Base-by-base conservation (phyloP, 2,888 invertebrate species). In the Zaprionus lineosus region DNA sequence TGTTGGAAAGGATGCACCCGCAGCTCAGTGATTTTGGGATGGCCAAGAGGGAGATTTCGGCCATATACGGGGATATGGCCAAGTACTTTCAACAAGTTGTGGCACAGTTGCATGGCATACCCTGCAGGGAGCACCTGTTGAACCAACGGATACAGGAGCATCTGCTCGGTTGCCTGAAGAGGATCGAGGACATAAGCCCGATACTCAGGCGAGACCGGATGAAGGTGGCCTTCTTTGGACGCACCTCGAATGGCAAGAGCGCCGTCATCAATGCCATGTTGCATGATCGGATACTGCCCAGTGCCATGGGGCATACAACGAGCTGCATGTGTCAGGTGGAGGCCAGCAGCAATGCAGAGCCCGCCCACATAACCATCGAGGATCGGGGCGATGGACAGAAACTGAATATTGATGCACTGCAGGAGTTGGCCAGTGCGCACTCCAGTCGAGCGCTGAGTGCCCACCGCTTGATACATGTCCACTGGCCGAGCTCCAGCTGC, bases 231-330 rank as follows among this genome's bases (percentile, higher is more conserved):
- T 92, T 92, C 71, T 92, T 92, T 70, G 92, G 92, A 1, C 87
- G 99, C 86, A 99, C 99, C 2, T 98, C 98, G 63, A 99, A 99
- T 91, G 99, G 99, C 36, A 99, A 99, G 90, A 98, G 98, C 90
- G 97, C 98, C 1, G 99, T 99, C 11, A 98, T 99, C 76, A 99
- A 99, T 91, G 98, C 99, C 9, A 99, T 99, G 99, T 91, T 99
- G 71, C 93, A 97, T 48, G 97, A 98, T 87, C 98, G 98, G 91
- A 97, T 99, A 64, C 91, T 99, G 73, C 99, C 99, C 0, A 97
- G 97, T 87, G 99, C 98, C 50, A 98, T 99, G 88, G 99, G 99
- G 0, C 99, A 99, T 90, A 99, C 99, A 1, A 99, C 99, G 44
- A 98, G 98, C 91, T 99, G 99, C 90, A 99, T 99, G 90, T 92